A percentile compares a stretch with the other conserved stretches of the same genome.
These are phyloP conservation scores for Rhinoraja longicauda DNA, from an alignment of 2,797 vertebrate species.

Conservation along the genomic window DNA sequence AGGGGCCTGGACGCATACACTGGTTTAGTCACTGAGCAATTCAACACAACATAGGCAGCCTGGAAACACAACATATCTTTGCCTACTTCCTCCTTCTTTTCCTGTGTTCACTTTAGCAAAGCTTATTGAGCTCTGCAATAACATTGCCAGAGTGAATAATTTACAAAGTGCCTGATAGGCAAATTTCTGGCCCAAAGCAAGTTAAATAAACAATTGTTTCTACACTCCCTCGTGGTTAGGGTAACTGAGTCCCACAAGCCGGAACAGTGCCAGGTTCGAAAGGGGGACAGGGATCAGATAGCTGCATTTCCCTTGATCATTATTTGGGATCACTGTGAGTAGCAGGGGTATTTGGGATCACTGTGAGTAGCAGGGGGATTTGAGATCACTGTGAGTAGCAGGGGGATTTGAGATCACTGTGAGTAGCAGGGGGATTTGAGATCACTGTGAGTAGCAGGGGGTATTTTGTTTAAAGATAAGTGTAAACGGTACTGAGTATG, in stretches of 20 bases:
- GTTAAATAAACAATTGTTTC: background rate
- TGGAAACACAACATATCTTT: background rate
- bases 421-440: background rate
- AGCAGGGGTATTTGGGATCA: no score
- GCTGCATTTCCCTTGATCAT: background rate
- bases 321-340: background rate
- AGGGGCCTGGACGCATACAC: background rate
- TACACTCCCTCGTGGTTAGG: background rate
- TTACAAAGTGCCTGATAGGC: background rate
- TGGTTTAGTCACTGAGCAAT: background rate
- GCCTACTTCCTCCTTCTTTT: background rate
- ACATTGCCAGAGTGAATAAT: background rate
- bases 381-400: no score
- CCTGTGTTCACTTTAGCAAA: background rate
- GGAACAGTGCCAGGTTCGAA: background rate
- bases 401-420: background rate
- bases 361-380: background rate
- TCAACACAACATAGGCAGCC: background rate
- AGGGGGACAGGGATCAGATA: background rate
- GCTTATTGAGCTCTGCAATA: background rate
- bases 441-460: no score
- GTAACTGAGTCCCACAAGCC: background rate
- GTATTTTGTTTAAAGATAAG: no score
- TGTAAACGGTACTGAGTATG: no score
- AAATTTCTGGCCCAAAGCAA: background rate